Conservation (phyloP, 2,797 vertebrate genomes). For the Hybognathus amarus region DNA sequence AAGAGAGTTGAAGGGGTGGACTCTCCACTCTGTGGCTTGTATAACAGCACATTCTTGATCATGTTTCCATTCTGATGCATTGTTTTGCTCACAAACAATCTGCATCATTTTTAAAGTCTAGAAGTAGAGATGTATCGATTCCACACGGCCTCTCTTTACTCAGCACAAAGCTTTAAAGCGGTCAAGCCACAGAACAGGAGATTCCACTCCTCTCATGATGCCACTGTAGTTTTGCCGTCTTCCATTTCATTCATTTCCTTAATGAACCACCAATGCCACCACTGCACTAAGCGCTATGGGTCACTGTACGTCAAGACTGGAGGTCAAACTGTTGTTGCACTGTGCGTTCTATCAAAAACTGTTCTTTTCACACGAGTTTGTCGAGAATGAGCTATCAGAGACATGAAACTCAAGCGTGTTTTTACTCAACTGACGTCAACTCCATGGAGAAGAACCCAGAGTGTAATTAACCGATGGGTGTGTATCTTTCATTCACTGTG, state of each 20-base stretch:
- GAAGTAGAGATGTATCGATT: not conserved
- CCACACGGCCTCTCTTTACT: not conserved
- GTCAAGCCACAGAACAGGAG: slow-evolving; percentile 48
- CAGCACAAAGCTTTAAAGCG: not conserved
- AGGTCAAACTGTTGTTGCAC: not conserved
- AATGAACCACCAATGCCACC: slow-evolving; percentile 13
- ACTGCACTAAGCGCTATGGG: not conserved
- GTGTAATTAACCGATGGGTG: slow-evolving; percentile 39
- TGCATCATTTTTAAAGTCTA: not conserved
- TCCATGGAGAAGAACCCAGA: not conserved
- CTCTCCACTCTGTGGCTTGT: slow-evolving; percentile 39
- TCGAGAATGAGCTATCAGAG: not conserved
- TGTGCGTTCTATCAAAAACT: not conserved
- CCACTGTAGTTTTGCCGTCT: slow-evolving; percentile 39
- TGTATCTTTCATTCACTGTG: slow-evolving; percentile 23
- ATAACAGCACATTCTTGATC: not conserved
- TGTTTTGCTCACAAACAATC: not conserved
- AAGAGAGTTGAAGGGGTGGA: slow-evolving; percentile 32
- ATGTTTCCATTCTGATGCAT: not conserved
- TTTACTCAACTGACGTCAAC: slow-evolving; percentile 21
- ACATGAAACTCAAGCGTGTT: not conserved
- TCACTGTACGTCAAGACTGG: not conserved
- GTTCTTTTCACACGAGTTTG: not conserved
- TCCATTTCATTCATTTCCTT: slow-evolving; percentile 50
- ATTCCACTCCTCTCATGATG: slow-evolving; percentile 25